Evolutionary conservation across 2,888 invertebrate species (phyloP).

Genomic region (Pegoplata infirma): DNA sequence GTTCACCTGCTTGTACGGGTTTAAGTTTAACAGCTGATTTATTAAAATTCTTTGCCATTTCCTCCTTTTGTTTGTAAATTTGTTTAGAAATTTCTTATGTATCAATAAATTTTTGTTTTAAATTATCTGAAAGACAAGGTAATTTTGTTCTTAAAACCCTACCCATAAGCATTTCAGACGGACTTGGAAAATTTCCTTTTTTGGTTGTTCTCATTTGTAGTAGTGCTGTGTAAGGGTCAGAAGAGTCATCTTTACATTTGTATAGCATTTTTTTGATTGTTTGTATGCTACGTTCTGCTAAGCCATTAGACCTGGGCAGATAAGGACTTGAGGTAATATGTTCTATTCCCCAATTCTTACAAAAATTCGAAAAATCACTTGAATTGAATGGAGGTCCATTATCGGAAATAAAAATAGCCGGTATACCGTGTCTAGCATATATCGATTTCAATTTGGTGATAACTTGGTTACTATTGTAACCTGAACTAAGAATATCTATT

Average conservation of each 20-base stretch:
- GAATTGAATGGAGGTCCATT: no score
- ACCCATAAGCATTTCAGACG: background rate
- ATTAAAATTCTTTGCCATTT: background rate
- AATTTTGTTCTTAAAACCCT: background rate
- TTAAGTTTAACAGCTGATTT: no score
- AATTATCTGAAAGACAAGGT: background rate
- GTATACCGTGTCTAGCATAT: background rate
- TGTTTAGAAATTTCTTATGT: background rate
- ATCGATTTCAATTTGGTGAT: background rate
- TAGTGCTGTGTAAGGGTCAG: background rate
- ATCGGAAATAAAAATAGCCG: background rate
- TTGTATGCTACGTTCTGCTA: background rate
- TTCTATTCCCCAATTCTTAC: no score
- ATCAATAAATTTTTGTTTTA: no score
- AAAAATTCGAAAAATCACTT: no score
- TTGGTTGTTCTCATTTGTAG: background rate
- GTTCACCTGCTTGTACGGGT: background rate
- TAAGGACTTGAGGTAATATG: no score
- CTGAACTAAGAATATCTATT: slow-evolving; percentile 17
- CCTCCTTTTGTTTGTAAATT: background rate
- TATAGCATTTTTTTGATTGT: no score
- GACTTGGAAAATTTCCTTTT: no score
- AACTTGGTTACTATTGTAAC: no score
- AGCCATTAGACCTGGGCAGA: background rate
- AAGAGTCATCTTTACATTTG: no score